A percentile compares a stretch with the other conserved stretches of the same genome.
phyloP scores from a whole-genome alignment of 2,797 vertebrate species.

The Cetoscarus ocellatus region DNA sequence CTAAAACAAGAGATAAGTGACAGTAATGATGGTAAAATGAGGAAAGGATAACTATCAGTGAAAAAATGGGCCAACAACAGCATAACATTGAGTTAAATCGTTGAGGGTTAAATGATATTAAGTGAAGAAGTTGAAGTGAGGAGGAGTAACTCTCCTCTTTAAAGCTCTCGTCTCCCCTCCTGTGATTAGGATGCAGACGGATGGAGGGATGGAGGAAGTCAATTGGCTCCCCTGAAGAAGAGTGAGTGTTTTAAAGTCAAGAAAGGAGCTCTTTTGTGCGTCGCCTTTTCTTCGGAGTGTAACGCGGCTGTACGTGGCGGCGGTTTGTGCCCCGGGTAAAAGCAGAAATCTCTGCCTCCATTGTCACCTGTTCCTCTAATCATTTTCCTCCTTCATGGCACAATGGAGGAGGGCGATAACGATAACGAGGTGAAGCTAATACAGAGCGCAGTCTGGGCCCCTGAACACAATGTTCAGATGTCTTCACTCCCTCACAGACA shows the following conservation, averaged over 20 bases:
- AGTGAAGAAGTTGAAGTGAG: constrained; percentile 2
- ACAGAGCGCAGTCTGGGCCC: constrained; percentile 66
- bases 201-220: constrained; percentile 9
- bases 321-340: constrained; percentile 68
- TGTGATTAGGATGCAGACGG: neutral
- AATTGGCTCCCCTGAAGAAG: constrained; percentile 7
- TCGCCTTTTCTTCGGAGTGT: constrained; percentile 69
- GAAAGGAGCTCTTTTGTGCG: constrained; percentile 5
- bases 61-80: neutral
- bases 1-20: too few species aligned
- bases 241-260: constrained; percentile 9
- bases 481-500: constrained; percentile 60
- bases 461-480: constrained; percentile 71
- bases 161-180: constrained; percentile 11
- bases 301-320: constrained; percentile 79
- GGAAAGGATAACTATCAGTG: too few species aligned
- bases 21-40: too few species aligned
- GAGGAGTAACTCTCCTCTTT: constrained; percentile 16
- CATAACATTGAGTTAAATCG: neutral
- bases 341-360: constrained; percentile 81
- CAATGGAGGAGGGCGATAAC: constrained; percentile 81
- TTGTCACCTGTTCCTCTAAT: constrained; percentile 85
- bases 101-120: neutral
- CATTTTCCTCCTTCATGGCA: constrained; percentile 81
- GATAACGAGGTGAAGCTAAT: constrained; percentile 83